These are phyloP conservation scores for Ophion ellenae DNA, from an alignment of 2,888 invertebrate species.

Conservation along the genomic window DNA sequence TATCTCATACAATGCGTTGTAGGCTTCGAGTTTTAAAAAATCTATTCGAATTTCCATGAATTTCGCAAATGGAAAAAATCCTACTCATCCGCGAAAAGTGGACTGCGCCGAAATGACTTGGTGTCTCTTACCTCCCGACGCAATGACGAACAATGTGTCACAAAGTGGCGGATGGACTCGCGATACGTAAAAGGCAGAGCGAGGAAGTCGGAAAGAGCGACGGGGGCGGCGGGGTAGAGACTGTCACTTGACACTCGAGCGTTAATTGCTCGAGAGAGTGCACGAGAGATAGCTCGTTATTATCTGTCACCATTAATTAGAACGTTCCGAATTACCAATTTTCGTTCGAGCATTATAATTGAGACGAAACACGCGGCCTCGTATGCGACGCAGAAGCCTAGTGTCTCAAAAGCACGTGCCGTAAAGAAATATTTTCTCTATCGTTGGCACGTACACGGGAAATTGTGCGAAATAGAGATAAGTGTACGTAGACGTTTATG, in stretches of 20 bases:
- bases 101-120: not conserved
- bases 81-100: no score
- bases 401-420: constrained; percentile 12
- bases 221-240: not conserved
- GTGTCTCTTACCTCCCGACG: not conserved
- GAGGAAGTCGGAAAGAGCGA: not conserved
- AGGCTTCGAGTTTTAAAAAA: no score
- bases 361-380: constrained; percentile 31
- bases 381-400: not conserved
- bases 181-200: not conserved
- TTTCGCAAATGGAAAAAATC: not conserved
- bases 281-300: constrained; percentile 49
- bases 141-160: constrained; percentile 19
- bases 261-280: constrained; percentile 44
- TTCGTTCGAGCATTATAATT: constrained; percentile 33
- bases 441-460: not conserved
- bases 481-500: constrained; percentile 1
- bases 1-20: no score
- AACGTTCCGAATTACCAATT: constrained; percentile 53
- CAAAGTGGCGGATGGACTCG: not conserved
- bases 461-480: not conserved
- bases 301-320: constrained; percentile 60
- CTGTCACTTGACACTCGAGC: constrained; percentile 47
- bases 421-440: not conserved
- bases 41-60: not conserved